Conservation (phyloP, 2,113 vertebrate genomes). For the Piprites chloris region DNA sequence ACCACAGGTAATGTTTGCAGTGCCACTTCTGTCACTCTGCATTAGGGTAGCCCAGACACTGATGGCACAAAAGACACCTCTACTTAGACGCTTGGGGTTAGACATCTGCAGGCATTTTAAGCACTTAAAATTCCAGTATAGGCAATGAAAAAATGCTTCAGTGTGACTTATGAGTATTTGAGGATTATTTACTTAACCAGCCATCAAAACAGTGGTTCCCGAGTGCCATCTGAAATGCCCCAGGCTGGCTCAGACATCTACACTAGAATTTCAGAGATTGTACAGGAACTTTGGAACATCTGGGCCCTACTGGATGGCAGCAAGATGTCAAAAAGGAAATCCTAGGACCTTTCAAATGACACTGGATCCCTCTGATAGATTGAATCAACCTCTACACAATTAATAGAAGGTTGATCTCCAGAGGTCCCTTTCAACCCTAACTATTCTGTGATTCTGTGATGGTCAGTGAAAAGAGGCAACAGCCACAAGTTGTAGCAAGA, state of each 20-base stretch:
- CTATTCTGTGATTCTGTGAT: background rate
- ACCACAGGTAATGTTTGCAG: background rate
- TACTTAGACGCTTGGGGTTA: background rate
- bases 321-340: background rate
- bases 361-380: background rate
- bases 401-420: background rate
- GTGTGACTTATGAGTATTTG: background rate
- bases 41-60: background rate
- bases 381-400: background rate
- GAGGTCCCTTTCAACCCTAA: too few species aligned
- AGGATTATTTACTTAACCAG: background rate
- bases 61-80: background rate
- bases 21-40: background rate
- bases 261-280: background rate
- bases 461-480: background rate
- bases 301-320: background rate
- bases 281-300: background rate
- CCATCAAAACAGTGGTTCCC: background rate
- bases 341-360: background rate
- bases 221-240: background rate
- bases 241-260: background rate
- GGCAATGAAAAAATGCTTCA: background rate
- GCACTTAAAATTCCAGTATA: background rate
- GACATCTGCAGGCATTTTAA: background rate
- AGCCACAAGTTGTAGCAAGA: background rate